Conservation (phyloP, 2,888 invertebrate genomes). For the Ochropleura leucogaster region DNA sequence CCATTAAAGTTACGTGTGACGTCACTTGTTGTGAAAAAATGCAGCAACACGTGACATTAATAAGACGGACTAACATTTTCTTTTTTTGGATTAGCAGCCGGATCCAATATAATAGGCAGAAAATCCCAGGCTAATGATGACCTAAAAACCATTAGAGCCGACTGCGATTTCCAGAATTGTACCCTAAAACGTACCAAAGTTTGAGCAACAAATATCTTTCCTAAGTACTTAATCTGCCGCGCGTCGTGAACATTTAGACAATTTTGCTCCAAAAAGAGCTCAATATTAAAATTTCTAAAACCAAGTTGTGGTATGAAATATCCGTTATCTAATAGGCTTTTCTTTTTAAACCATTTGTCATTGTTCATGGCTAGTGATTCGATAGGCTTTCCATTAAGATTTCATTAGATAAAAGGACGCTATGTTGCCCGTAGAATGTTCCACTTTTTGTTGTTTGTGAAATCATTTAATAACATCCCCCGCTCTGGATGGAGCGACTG, state of each 20-base stretch:
- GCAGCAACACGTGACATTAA: no score
- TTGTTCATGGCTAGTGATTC: not conserved
- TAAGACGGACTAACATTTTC: no score
- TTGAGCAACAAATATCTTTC: not conserved
- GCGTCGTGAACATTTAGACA: not conserved
- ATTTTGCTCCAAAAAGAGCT: not conserved
- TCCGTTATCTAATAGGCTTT: not conserved
- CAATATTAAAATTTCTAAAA: not conserved
- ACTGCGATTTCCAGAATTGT: not conserved
- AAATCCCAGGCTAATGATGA: not conserved
- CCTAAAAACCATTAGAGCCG: not conserved
- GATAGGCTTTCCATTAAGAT: not conserved
- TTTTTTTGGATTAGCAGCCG: not conserved
- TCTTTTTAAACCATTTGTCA: not conserved
- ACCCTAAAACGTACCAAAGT: not conserved
- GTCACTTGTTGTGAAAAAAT: no score
- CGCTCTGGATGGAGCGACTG: no score
- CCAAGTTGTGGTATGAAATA: not conserved
- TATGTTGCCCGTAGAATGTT: not conserved
- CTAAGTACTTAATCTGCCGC: not conserved
- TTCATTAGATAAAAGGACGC: not conserved
- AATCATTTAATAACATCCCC: no score
- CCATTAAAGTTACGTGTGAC: no score
- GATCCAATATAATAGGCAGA: not conserved
- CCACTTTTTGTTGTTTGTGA: no score